phyloP scores from a whole-genome alignment of 1,140 invertebrate genomes.

The Pristionchus pacificus region DNA sequence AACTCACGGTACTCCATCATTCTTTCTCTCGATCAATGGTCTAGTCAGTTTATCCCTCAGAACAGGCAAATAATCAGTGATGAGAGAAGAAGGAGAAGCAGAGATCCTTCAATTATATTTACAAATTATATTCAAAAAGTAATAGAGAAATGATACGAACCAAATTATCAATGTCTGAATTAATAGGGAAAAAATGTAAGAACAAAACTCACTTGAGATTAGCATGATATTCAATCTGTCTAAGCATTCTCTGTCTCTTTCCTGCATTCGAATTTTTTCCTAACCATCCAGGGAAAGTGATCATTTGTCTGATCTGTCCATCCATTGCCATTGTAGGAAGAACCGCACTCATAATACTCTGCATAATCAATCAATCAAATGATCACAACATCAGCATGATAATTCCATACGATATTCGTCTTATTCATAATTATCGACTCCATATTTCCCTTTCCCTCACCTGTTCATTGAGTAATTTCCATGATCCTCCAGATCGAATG shows the following conservation, averaged over 20 bases:
- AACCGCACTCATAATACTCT: slow-evolving; percentile 84
- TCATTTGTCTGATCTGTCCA: slow-evolving; percentile 72
- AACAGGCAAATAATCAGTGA: slow-evolving; percentile 72
- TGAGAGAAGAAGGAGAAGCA: slow-evolving; percentile 38
- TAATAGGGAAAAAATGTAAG: neutral
- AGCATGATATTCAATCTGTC: slow-evolving; percentile 77
- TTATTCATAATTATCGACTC: neutral
- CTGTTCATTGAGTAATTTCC: slow-evolving; percentile 84
- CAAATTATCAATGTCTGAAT: neutral
- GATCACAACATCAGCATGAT: too few relatives aligned
- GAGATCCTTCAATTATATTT: slow-evolving; percentile 42
- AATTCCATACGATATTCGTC: neutral
- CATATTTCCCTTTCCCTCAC: slow-evolving; percentile 57
- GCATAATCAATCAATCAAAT: slow-evolving; percentile 25
- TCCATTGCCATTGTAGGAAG: slow-evolving; percentile 80
- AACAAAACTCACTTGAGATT: slow-evolving; percentile 66
- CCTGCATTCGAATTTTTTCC: slow-evolving; percentile 82
- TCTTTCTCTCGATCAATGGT: slow-evolving; percentile 70
- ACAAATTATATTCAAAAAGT: slow-evolving; percentile 1
- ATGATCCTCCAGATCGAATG: slow-evolving; percentile 74
- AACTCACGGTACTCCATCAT: slow-evolving; percentile 65
- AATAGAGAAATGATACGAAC: neutral
- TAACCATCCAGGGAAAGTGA: slow-evolving; percentile 91
- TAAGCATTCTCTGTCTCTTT: slow-evolving; percentile 76
- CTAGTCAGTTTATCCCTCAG: slow-evolving; percentile 70